Evolutionary conservation across 37 sponge, comb jelly and placozoan species (phyloP), one percentile per base, ranked within the genome.

Genomic region (Haliclona indistincta): DNA sequence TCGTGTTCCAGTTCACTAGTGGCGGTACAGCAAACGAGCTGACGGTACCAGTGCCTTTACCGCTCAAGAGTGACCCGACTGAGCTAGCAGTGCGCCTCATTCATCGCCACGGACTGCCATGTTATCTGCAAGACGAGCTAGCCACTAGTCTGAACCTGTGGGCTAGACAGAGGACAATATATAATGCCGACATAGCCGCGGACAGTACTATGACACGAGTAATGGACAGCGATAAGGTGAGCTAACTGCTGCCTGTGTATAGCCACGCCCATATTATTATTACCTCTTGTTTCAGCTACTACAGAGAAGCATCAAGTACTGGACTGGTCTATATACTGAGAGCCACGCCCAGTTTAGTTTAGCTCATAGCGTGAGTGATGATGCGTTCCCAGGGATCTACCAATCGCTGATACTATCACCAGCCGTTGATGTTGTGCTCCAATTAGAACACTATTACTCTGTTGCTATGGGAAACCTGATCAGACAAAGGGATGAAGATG

Each of bases 371-470:
- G 67, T 17, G 6, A 80, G 65, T 6, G 88, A 86, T 19, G 43
- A 41, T 2, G 7, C 65, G 28, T 95, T 95, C 70, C 71, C 88
- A 17, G 85, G 85, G 17, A 68, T 92, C 20, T 95, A 92, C 77
- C 93, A 89, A 52, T 60, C 80, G 23, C 85, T 95, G n/a, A 82
- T 95, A 23, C 93, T 93, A 65, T 92, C 93, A 23, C 80, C 92
- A 22, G 87, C 93, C 0, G 52, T 92, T 47, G 89, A 81, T 32
- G 89, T 87, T 2, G 64, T 95, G 45, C 81, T 95, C 45, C 93
- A 95, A 75, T 81, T 95, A 72, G 96, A 95, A 74, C 90, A 86
- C 79, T 86, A 82, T 28, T 92, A 88, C 71, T 75, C 86, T 54
- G 43, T 85, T 51, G 83, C 89, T 17, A 81, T 95, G 28, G 63